Percentiles rank a stretch among this genome's conserved stretches.
Evolutionary conservation across 2,888 invertebrate species (phyloP).

Genomic region (Drosophila greeni): DNA sequence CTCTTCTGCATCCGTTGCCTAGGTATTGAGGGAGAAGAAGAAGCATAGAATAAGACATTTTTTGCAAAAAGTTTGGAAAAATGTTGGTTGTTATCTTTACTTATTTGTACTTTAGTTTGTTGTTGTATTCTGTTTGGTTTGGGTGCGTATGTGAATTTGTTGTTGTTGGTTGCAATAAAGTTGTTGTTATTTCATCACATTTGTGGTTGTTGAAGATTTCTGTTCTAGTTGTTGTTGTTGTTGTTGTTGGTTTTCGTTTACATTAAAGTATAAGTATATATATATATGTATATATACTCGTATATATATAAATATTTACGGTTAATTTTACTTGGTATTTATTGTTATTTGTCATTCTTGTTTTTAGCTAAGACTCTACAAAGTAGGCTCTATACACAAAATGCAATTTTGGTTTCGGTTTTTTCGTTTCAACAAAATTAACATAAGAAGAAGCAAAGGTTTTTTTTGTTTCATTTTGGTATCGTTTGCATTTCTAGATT

Average conservation of each 20-base stretch:
- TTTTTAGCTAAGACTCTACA: constrained; percentile 42
- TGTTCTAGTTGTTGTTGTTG: constrained; percentile 33
- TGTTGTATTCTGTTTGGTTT: constrained; percentile 25
- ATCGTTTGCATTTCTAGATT: constrained; percentile 20
- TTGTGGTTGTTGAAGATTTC: constrained; percentile 21
- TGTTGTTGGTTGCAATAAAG: constrained; percentile 12
- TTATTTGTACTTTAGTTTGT: constrained; percentile 18
- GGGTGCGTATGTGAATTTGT: constrained; percentile 24
- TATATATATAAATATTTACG: constrained; percentile 12
- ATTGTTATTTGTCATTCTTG: constrained; percentile 20
- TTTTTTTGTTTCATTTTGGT: constrained; percentile 14
- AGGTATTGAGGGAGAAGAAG: constrained; percentile 60
- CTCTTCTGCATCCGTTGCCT: constrained; percentile 78
- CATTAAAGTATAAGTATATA: constrained; percentile 11
- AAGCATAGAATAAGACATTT: constrained; percentile 67
- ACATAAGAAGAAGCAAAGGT: constrained; percentile 35
- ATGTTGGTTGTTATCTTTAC: constrained; percentile 35
- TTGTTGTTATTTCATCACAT: constrained; percentile 27
- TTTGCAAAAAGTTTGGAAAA: constrained; percentile 32
- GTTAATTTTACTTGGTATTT: constrained; percentile 25
- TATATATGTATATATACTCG: background rate
- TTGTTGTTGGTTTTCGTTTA: constrained; percentile 23
- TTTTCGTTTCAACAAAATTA: constrained; percentile 41
- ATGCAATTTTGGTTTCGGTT: constrained; percentile 42
- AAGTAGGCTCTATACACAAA: constrained; percentile 45